Percentiles rank a stretch among this genome's conserved stretches.
Evolutionary conservation across 2,113 vertebrate species (phyloP).

Genomic region (Orycteropus afer): DNA sequence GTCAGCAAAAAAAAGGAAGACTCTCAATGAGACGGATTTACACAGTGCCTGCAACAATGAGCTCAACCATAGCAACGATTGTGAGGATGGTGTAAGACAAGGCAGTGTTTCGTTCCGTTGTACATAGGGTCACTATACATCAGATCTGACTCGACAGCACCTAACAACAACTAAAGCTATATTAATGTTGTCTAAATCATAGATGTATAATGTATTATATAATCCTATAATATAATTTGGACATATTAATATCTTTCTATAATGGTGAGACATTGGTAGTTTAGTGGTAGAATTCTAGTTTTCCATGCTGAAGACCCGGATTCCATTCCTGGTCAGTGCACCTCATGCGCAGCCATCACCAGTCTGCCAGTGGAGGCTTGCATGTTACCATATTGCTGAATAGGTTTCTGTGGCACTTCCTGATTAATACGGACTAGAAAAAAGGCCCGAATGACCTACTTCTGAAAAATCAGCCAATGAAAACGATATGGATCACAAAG

Average conservation of each 20-base stretch:
- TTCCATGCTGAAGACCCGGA: background rate
- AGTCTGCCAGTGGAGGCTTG: background rate
- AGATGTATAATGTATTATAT: background rate
- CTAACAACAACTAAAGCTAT: too few relatives aligned
- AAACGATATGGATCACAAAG: background rate
- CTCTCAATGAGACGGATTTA: too few relatives aligned
- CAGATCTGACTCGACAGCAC: too few relatives aligned
- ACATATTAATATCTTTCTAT: background rate
- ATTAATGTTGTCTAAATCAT: background rate
- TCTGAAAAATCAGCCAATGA: background rate
- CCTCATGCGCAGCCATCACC: background rate
- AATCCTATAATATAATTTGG: background rate
- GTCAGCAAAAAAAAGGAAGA: too few relatives aligned
- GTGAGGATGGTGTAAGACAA: too few relatives aligned
- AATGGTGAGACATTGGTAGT: background rate
- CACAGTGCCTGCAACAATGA: too few relatives aligned
- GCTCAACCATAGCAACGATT: too few relatives aligned
- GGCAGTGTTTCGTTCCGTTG: too few relatives aligned
- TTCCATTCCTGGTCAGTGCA: background rate
- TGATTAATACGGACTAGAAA: background rate
- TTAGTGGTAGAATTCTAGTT: background rate
- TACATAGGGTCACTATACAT: too few relatives aligned
- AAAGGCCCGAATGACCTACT: background rate
- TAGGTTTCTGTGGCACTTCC: background rate
- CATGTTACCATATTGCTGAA: background rate